Evolutionary conservation across 2,888 invertebrate species (phyloP).

Genomic region (Clusia tigrina): DNA sequence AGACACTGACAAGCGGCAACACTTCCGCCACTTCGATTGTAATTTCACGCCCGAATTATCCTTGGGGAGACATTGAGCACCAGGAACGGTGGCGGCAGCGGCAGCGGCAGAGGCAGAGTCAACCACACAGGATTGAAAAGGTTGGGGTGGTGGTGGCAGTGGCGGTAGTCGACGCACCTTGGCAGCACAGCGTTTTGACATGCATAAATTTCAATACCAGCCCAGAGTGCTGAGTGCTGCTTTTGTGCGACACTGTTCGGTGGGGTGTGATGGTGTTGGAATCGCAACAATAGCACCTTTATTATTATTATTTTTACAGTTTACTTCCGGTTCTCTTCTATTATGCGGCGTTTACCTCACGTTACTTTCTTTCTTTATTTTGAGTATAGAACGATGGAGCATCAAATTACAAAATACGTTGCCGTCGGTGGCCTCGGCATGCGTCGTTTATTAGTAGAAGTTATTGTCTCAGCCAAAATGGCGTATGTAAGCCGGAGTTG

Average conservation of each 20-base stretch:
- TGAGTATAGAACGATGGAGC: slow-evolving; percentile 30
- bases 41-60: slow-evolving; percentile 64
- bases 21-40: slow-evolving; percentile 59
- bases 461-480: not conserved
- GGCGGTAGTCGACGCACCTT: slow-evolving; percentile 6
- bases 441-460: not conserved
- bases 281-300: slow-evolving; percentile 45
- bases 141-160: not conserved
- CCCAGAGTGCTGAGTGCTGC: slow-evolving; percentile 35
- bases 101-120: not conserved
- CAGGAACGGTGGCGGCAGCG: slow-evolving; percentile 40
- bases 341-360: slow-evolving; percentile 35
- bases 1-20: slow-evolving; percentile 39
- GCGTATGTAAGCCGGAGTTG: too few species aligned
- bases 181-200: slow-evolving; percentile 10
- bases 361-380: slow-evolving; percentile 11
- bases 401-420: slow-evolving; percentile 52
- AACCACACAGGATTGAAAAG: not conserved
- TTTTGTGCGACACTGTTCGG: not conserved
- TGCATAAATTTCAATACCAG: slow-evolving; percentile 49
- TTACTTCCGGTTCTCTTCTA: slow-evolving; percentile 57
- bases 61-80: slow-evolving; percentile 60
- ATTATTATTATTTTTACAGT: slow-evolving; percentile 58
- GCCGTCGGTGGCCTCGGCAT: slow-evolving; percentile 28
- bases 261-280: slow-evolving; percentile 14